phyloP scores from a whole-genome alignment of 53 echinoderm and acorn worm genomes.

The Paracentrotus lividus region DNA sequence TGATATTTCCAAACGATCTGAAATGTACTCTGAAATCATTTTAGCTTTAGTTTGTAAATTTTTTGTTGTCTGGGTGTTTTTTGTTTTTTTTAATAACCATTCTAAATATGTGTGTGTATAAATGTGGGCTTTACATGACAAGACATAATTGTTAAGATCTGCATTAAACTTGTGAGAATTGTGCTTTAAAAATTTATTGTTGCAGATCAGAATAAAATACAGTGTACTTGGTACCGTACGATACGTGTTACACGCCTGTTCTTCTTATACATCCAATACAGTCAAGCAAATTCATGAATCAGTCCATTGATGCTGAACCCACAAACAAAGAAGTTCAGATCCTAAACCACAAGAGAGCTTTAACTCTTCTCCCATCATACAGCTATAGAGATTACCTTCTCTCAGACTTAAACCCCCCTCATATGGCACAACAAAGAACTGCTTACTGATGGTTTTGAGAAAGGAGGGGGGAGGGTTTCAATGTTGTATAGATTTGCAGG shows the following conservation, averaged over 20 bases:
- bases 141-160: too few species aligned
- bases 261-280: background rate
- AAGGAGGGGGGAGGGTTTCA: background rate
- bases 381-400: slow-evolving; percentile 11
- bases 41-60: too few species aligned
- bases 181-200: too few species aligned
- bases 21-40: too few species aligned
- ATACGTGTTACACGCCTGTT: background rate
- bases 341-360: slow-evolving; percentile 12
- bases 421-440: slow-evolving; percentile 26
- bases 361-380: background rate
- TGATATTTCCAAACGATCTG: too few species aligned
- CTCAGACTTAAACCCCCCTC: slow-evolving; percentile 1
- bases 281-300: slow-evolving; percentile 12
- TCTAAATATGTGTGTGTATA: too few species aligned
- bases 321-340: slow-evolving; percentile 43
- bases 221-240: too few species aligned
- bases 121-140: too few species aligned
- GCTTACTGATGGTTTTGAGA: background rate
- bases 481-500: background rate
- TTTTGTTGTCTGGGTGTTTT: too few species aligned
- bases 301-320: slow-evolving; percentile 27
- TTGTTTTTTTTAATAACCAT: too few species aligned
- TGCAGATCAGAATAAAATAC: too few species aligned
- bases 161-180: too few species aligned